Evolutionary conservation across 2,113 vertebrate species (phyloP).

Genomic region (Pluvialis apricaria): DNA sequence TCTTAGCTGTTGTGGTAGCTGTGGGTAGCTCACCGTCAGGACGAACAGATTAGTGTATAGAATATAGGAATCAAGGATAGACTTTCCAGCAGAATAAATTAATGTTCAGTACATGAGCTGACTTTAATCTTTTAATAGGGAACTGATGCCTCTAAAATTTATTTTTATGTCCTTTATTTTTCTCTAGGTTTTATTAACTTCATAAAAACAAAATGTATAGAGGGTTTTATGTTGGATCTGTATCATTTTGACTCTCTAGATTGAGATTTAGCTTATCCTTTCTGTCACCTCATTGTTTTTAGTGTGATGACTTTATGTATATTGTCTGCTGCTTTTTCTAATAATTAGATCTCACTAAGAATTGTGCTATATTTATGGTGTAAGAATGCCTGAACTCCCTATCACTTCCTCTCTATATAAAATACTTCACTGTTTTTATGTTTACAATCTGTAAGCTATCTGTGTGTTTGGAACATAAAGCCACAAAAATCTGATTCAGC

Average conservation of each 20-base stretch:
- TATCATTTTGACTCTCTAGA: not conserved
- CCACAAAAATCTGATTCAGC: not conserved
- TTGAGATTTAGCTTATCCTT: not conserved
- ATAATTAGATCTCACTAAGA: not conserved
- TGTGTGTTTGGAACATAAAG: not conserved
- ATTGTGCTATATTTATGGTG: not conserved
- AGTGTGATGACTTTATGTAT: not conserved
- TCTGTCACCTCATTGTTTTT: not conserved
- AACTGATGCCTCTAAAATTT: not conserved
- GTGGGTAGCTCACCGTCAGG: not conserved
- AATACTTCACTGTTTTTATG: not conserved
- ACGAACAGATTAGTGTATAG: not conserved
- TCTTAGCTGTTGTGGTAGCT: not conserved
- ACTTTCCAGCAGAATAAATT: not conserved
- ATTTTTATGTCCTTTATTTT: not conserved
- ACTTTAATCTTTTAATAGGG: not conserved
- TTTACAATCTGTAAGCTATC: not conserved
- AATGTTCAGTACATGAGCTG: not conserved
- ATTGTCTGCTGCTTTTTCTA: not conserved
- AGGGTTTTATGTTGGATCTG: not conserved
- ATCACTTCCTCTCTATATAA: not conserved
- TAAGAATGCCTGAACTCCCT: not conserved
- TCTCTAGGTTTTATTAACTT: not conserved
- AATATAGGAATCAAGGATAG: not conserved
- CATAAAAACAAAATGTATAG: not conserved